phyloP scores from a whole-genome alignment of 2,113 vertebrate genomes.

The Archocentrus centrarchus region DNA sequence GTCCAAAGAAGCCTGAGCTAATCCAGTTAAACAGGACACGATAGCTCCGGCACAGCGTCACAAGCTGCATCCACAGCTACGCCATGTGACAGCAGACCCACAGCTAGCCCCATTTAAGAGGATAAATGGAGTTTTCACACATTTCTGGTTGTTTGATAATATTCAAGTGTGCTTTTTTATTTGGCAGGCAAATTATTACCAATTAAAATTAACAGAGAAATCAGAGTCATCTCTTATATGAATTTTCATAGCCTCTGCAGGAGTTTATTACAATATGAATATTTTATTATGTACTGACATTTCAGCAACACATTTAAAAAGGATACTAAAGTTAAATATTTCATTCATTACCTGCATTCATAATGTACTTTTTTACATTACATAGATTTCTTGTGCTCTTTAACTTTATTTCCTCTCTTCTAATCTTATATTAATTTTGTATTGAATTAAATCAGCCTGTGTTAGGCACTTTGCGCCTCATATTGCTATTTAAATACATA shows the following conservation, averaged over 20 bases:
- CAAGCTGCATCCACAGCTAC: slow-evolving; percentile 21
- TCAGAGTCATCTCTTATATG: not conserved
- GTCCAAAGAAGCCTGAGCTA: slow-evolving; percentile 32
- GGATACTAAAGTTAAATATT: too few relatives aligned
- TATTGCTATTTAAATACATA: too few relatives aligned
- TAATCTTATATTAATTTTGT: too few relatives aligned
- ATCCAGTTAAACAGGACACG: slow-evolving; percentile 37
- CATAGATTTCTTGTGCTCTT: too few relatives aligned
- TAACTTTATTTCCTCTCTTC: too few relatives aligned
- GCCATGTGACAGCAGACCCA: slow-evolving; percentile 23
- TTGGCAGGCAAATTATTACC: not conserved
- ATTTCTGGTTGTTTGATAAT: not conserved
- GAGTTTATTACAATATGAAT: not conserved
- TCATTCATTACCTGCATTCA: too few relatives aligned
- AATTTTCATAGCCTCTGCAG: not conserved
- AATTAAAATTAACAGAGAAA: not conserved
- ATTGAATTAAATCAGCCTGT: too few relatives aligned
- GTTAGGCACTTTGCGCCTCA: too few relatives aligned
- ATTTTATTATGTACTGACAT: not conserved
- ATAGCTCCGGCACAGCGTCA: slow-evolving; percentile 22
- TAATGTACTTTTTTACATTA: too few relatives aligned
- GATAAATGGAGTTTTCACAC: not conserved
- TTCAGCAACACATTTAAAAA: not conserved
- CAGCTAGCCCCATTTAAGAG: slow-evolving; percentile 6
- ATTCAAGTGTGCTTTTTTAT: not conserved